phyloP scores from a whole-genome alignment of 2,113 vertebrate species.

The Campylorhamphus procurvoides region DNA sequence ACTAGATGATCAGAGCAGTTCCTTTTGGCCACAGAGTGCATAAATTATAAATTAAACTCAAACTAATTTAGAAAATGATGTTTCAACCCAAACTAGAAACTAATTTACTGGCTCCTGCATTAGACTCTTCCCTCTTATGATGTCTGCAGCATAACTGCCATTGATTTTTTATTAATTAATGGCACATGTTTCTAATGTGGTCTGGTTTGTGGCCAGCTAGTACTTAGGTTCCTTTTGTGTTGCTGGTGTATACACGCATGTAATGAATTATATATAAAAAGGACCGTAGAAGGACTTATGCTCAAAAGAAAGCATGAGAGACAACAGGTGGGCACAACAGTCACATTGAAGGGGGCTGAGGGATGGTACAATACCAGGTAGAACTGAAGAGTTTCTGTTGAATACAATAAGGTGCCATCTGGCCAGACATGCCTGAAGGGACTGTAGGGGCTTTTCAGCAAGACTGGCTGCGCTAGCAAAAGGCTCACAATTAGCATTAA shows the following conservation, averaged over 20 bases:
- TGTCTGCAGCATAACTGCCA: background rate
- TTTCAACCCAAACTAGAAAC: conserved; percentile 30
- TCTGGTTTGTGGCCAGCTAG: background rate
- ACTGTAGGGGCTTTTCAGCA: background rate
- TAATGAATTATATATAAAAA: background rate
- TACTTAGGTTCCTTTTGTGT: background rate
- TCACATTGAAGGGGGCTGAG: background rate
- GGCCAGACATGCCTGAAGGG: background rate
- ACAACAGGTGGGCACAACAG: background rate
- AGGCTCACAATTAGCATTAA: background rate
- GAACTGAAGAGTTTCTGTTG: background rate
- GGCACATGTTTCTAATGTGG: background rate
- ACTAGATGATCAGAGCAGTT: background rate
- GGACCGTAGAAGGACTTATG: background rate
- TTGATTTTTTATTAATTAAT: conserved; percentile 46
- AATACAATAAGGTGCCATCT: conserved; percentile 16
- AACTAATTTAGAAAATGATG: conserved; percentile 37
- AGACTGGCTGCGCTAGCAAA: background rate
- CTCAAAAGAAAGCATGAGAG: background rate
- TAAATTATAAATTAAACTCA: conserved; percentile 52
- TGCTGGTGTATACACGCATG: background rate
- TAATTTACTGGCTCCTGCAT: conserved; percentile 42
- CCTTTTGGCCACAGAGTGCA: background rate
- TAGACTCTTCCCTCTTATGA: background rate
- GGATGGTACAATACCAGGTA: background rate